Base-by-base conservation (phyloP, 2,888 invertebrate genomes). In the Julus scandinavius region DNA sequence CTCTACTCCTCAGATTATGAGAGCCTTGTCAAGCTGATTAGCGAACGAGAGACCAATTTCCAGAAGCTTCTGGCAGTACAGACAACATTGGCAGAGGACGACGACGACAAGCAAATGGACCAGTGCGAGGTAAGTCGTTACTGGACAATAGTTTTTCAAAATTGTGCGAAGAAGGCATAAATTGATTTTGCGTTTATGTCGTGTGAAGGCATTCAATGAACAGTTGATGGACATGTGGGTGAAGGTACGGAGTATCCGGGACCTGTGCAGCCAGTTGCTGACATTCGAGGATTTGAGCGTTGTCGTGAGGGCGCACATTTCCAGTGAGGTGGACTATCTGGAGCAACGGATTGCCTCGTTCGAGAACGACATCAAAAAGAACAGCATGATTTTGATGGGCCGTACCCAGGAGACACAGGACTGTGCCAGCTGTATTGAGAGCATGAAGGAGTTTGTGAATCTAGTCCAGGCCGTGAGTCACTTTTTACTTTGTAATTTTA, bases 311-410 rank as follows among this genome's bases (percentile, higher is more conserved):
- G 50, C 85, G 17, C 89, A 89, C 45, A 72, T 88, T 5, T 87
- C 88, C 17, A 89, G 89, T 54, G 89, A 89, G 86, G 89, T 89
- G 85, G 89, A 89, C 17, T 89, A 89, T 72, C 85, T 89, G 45
- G 87, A 63, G 50, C 89, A 89, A 41, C 88, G 88, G 50, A 87
- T 89, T n/a, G 38, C 85, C 5, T 72, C 88, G 41, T 85, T 89
- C 29, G 72, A 88, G 49, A 54, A 87, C 6, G 89, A 89, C 72
- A 72, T 88, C 38, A 38, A 83, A n/a, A 84, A 88, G 45, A 84
- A 89, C 50, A 72, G 58, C 41, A 86, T 49, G 45, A 85, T 89
- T 29, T 49, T 88, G 13, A 85, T 63, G 17, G 58, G 72, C n/a
- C 89, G 88, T 58, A 50, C 58, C 17, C 41, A 86, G 50, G 89